Conservation (phyloP, 2,797 vertebrate species). For the Pempheris klunzingeri region DNA sequence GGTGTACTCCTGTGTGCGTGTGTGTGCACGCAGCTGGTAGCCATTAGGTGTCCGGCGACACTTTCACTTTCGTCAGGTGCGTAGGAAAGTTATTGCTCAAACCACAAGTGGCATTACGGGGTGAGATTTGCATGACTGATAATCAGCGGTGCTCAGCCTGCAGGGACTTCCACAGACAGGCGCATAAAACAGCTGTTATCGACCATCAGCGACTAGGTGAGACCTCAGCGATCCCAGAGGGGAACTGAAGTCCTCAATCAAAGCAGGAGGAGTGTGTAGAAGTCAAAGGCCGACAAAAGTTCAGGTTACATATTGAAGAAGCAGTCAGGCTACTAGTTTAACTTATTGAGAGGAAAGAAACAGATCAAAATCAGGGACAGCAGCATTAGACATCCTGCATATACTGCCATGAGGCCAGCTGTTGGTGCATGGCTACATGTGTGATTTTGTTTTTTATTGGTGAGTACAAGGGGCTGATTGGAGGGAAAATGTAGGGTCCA, state of each 20-base stretch:
- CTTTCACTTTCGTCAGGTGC: constrained; percentile 72
- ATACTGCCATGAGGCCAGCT: not conserved
- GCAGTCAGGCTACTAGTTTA: not conserved
- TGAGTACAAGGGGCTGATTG: not conserved
- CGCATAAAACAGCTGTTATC: not conserved
- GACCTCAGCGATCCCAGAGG: not conserved
- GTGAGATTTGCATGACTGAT: not conserved
- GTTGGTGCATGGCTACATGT: no score
- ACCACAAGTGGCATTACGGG: no score
- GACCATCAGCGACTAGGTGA: not conserved
- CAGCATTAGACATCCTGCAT: not conserved
- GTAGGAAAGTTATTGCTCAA: not conserved
- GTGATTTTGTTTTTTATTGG: not conserved
- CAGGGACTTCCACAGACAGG: not conserved
- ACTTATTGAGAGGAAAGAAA: not conserved
- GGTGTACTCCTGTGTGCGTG: not conserved
- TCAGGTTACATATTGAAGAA: not conserved
- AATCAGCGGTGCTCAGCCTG: not conserved
- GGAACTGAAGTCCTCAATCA: fast-evolving
- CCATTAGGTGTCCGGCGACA: not conserved
- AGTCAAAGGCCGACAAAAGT: not conserved
- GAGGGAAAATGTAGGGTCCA: not conserved
- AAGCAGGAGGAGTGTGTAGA: not conserved
- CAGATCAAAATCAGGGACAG: no score
- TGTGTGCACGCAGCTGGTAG: not conserved